Percentiles rank a stretch among this genome's conserved stretches.
Evolutionary conservation across 2,888 invertebrate genomes (phyloP).

Genomic region (Glyphotaelius pellucidus): DNA sequence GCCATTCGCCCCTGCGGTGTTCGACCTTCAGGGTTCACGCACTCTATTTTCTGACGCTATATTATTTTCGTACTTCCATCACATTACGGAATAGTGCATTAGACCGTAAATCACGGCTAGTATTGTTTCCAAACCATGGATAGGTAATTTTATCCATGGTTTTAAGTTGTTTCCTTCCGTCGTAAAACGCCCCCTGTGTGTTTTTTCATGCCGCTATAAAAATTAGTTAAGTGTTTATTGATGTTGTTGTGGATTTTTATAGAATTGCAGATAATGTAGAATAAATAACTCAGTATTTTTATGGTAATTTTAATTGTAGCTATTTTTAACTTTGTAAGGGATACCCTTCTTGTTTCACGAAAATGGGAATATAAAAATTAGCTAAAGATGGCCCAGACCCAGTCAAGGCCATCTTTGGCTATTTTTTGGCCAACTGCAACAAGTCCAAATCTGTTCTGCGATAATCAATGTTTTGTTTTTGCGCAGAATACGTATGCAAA

Average conservation of each 20-base stretch:
- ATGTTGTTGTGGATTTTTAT: not conserved
- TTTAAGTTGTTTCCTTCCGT: not conserved
- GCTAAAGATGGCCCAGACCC: no score
- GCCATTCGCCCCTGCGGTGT: conserved; percentile 40
- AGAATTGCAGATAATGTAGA: not conserved
- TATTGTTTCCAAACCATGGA: not conserved
- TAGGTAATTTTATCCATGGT: not conserved
- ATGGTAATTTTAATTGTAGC: not conserved
- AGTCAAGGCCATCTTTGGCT: no score
- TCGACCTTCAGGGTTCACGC: conserved; percentile 45
- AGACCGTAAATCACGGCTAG: not conserved
- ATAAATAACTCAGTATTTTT: not conserved
- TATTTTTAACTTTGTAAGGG: not conserved
- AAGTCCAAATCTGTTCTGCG: no score
- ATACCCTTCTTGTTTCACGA: no score
- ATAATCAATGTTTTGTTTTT: no score
- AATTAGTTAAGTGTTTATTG: no score
- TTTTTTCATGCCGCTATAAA: not conserved
- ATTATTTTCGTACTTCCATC: conserved; percentile 30
- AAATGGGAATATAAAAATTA: no score
- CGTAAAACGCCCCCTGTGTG: not conserved
- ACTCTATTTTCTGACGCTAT: conserved; percentile 19
- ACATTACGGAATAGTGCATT: conserved; percentile 7
- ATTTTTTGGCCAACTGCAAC: no score
- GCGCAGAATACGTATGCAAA: no score